A percentile compares a stretch with the other conserved stretches of the same genome.
These are phyloP conservation scores for Myiothlypis coronata DNA, from an alignment of 2,797 vertebrate genomes.

Conservation along the genomic window DNA sequence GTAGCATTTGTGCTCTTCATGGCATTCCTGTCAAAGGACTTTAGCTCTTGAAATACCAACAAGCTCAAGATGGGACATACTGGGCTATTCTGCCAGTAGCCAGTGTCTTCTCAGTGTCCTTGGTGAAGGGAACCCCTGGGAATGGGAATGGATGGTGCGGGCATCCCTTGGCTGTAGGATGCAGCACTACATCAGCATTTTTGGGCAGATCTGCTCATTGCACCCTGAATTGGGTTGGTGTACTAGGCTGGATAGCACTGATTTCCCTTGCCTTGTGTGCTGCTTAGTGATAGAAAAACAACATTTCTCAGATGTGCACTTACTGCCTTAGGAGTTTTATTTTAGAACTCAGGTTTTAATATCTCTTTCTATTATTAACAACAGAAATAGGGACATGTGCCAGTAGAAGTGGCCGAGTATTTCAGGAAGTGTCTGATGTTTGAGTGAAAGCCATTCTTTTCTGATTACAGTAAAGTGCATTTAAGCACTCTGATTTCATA, in stretches of 20 bases:
- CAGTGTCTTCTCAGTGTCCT: background rate
- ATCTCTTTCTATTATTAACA: background rate
- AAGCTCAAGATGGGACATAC: rapidly evolving
- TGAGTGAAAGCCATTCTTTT: background rate
- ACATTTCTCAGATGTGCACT: background rate
- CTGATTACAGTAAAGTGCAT: background rate
- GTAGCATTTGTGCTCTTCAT: rapidly evolving
- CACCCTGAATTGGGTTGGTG: rapidly evolving
- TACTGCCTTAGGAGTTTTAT: background rate
- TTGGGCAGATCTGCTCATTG: background rate
- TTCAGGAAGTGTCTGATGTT: background rate
- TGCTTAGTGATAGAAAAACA: background rate
- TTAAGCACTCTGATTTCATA: background rate
- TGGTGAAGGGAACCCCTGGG: background rate
- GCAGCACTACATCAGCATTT: rapidly evolving
- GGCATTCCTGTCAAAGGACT: background rate
- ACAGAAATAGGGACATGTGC: background rate
- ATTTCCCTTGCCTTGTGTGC: background rate
- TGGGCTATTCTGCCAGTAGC: background rate
- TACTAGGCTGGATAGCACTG: background rate
- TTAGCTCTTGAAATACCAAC: background rate
- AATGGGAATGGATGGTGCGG: background rate
- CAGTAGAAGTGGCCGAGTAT: background rate
- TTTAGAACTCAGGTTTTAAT: background rate
- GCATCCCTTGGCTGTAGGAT: background rate